These are phyloP conservation scores for Phenganax subtilis DNA, from an alignment of 92 coral and sea anemone genomes.

Conservation along the genomic window DNA sequence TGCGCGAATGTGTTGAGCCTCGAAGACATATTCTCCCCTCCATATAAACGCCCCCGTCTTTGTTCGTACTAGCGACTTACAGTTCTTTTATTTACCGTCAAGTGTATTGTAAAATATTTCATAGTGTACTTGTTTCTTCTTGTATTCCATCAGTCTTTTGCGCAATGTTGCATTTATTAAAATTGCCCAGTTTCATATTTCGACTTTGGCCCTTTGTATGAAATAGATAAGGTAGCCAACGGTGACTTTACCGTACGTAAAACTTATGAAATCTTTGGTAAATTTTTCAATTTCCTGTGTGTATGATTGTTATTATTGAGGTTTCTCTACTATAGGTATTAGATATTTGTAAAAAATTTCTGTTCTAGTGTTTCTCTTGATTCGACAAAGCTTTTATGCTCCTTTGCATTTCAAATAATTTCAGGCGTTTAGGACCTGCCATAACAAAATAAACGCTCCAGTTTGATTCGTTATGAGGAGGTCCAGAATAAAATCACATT, in stretches of 20 bases:
- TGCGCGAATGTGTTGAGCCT: slow-evolving; percentile 23
- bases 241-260: neutral
- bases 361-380: slow-evolving; percentile 7
- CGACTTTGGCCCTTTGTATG: neutral
- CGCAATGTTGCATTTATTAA: neutral
- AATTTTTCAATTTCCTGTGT: neutral
- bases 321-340: neutral
- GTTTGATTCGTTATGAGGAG: slow-evolving; percentile 1
- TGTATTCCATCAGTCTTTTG: neutral
- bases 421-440: slow-evolving; percentile 23
- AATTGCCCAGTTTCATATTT: slow-evolving; percentile 3
- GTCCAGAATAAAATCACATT: neutral
- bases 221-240: neutral
- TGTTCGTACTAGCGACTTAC: slow-evolving; percentile 4
- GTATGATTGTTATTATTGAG: neutral
- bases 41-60: slow-evolving; percentile 37
- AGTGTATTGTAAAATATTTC: slow-evolving; percentile 4
- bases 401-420: slow-evolving; percentile 17
- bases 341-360: slow-evolving; percentile 2
- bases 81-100: slow-evolving; percentile 29
- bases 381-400: slow-evolving; percentile 14
- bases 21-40: slow-evolving; percentile 32
- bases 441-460: slow-evolving; percentile 25
- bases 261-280: neutral
- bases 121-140: neutral